Conservation (phyloP, 2,113 vertebrate genomes). For the Mixornis gularis region DNA sequence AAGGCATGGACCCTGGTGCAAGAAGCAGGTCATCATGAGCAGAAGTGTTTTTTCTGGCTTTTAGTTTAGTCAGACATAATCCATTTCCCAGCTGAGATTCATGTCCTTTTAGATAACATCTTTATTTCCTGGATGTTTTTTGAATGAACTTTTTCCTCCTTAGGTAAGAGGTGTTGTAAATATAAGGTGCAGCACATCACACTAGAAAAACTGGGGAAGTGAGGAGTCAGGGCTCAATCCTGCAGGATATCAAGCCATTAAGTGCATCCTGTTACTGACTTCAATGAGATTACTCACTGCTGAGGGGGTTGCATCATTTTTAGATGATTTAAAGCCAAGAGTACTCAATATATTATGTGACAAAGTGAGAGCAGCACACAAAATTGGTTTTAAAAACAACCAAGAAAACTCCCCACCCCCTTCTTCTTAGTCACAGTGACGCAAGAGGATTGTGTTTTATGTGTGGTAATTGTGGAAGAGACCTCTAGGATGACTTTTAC, state of each 20-base stretch:
- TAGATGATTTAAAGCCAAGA: neutral
- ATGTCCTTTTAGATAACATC: neutral
- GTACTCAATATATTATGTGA: neutral
- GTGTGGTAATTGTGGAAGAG: neutral
- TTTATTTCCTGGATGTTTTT: neutral
- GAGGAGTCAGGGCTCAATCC: neutral
- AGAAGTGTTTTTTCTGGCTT: neutral
- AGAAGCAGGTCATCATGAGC: neutral
- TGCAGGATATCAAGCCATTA: neutral
- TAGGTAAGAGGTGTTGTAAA: neutral
- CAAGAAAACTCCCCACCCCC: neutral
- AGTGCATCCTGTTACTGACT: neutral
- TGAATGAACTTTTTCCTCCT: neutral
- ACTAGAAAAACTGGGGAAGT: neutral
- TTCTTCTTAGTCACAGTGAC: neutral
- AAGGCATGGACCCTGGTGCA: neutral
- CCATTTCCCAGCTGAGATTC: neutral
- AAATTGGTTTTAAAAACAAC: neutral
- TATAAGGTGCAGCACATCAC: rapidly evolving
- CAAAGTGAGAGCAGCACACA: neutral
- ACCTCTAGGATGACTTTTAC: neutral
- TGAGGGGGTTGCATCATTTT: neutral
- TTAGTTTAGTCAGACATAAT: neutral
- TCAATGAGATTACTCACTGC: neutral
- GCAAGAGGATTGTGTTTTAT: neutral